phyloP scores from a whole-genome alignment of 2,888 invertebrate species.

The Agonopterix subpropinquella region DNA sequence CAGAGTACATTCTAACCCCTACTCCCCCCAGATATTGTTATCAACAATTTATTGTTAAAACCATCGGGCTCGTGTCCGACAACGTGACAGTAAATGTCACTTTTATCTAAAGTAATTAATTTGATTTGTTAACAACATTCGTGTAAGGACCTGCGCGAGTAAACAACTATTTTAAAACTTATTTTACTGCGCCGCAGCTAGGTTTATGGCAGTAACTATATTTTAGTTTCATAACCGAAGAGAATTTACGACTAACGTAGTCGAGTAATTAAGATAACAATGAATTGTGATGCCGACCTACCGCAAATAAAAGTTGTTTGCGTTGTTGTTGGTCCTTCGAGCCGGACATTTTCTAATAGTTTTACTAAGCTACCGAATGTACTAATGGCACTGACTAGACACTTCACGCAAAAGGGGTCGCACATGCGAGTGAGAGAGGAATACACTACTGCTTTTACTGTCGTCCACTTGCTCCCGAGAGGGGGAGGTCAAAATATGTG shows the following conservation, averaged over 20 bases:
- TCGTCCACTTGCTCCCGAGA: no score
- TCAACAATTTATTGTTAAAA: slow-evolving; percentile 9
- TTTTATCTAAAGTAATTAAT: slow-evolving; percentile 2
- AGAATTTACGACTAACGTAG: no score
- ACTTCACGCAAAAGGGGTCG: no score
- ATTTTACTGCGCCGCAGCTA: no score
- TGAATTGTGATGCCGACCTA: neutral
- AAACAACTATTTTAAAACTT: neutral
- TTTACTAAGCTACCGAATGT: no score
- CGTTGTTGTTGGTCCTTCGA: neutral
- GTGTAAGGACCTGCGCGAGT: neutral
- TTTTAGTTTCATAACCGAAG: no score
- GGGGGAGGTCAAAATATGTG: no score
- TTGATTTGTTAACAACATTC: neutral
- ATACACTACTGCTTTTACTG: no score
- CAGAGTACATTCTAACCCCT: slow-evolving; percentile 1
- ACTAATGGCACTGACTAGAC: no score
- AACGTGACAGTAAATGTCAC: neutral
- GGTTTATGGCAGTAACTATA: no score
- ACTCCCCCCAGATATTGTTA: slow-evolving; percentile 13
- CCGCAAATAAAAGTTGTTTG: neutral
- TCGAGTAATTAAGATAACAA: neutral
- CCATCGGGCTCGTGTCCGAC: neutral
- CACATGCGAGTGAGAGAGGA: no score
- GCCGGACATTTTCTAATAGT: neutral